Evolutionary conservation across 2,113 vertebrate genomes (phyloP), one percentile per base, ranked within the genome.

Genomic region (Cyanoramphus novaezelandiae): DNA sequence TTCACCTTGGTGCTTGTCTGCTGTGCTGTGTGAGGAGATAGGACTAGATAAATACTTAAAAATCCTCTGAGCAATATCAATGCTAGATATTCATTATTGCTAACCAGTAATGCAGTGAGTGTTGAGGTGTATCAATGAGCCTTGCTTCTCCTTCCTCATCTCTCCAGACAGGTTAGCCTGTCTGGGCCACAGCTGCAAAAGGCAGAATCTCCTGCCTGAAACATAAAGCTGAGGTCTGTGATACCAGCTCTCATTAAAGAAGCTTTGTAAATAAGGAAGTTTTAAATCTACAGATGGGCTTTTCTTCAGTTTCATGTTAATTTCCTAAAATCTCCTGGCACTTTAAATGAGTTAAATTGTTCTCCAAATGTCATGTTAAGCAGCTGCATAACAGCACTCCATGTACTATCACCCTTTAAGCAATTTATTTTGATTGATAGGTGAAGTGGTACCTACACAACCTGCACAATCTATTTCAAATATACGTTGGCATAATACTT

Each of bases 111-210:
- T 65, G n/a, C 37, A 72, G 35, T 13, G 13, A 11, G 2, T 21
- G 7, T 24, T 86, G 35, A 72, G 31, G 12, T 43, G 7, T 21
- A 41, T 49, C 31, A 37, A 3, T 0, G 0, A 37, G 31, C 44
- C 52, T 90, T 52, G 33, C 17, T 82, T 82, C 67, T 53, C 24
- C 85, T 93, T 71, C 46, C 23, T 62, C 10, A 7, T 35, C 15
- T 78, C 13, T 62, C 41, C 24, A 44, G 33, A 19, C 3, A 47
- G 27, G 12, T 13, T 25, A 53, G 19, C 44, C 27, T 64, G 67
- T 16, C n/a, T 85, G 78, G 31, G 7, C 31, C 68, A 59, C 13
- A 43, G 35, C 35, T 49, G 25, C 28, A 78, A 81, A 74, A 75
- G 49, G 25, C 21, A 43, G 25, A 69, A 46, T 78, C 33, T 75